Conservation (phyloP, 2,888 invertebrate genomes). For the Epinotia brunnichana region DNA sequence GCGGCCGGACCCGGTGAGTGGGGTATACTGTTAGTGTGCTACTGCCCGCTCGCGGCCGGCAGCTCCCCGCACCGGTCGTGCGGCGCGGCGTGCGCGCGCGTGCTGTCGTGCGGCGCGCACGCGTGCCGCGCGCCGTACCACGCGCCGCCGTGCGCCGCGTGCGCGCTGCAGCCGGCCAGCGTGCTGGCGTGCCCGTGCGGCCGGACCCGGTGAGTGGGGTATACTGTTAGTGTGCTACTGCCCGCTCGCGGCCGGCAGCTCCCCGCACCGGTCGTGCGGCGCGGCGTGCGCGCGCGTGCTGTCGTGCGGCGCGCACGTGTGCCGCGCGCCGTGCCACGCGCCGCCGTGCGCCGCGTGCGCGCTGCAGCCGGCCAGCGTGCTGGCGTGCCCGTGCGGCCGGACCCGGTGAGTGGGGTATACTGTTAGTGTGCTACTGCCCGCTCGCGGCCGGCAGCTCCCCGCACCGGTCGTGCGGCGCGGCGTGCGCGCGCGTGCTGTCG, state of each 20-base stretch:
- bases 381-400: constrained; percentile 73
- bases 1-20: constrained; percentile 69
- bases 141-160: constrained; percentile 90
- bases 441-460: too few relatives aligned
- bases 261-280: constrained; percentile 84
- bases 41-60: constrained; percentile 62
- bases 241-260: constrained; percentile 53
- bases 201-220: constrained; percentile 64
- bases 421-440: too few relatives aligned
- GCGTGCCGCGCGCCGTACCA: constrained; percentile 94
- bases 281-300: constrained; percentile 91
- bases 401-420: constrained; percentile 64
- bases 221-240: constrained; percentile 79
- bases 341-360: constrained; percentile 91
- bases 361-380: constrained; percentile 61
- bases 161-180: constrained; percentile 76
- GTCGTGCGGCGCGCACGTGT: constrained; percentile 94
- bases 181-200: constrained; percentile 73
- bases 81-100: constrained; percentile 90
- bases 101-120: constrained; percentile 94
- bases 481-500: too few relatives aligned
- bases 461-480: too few relatives aligned
- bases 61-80: constrained; percentile 79
- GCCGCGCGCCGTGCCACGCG: constrained; percentile 93
- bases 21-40: too few relatives aligned